Conservation (phyloP, 1,140 invertebrate species). For the Formica exsecta region DNA sequence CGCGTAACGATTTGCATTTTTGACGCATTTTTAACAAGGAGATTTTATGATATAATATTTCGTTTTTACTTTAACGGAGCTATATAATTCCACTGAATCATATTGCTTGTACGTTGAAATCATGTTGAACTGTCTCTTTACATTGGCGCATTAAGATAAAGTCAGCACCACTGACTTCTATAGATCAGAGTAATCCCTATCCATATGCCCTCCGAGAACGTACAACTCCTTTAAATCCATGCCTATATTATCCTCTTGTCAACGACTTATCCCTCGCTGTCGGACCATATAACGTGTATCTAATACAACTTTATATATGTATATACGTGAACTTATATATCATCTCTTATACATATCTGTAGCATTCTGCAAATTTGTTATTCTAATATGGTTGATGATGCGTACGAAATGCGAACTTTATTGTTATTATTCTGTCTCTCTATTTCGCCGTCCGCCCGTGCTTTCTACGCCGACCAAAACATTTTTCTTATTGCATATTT, state of each 20-base stretch:
- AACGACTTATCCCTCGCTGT: slow-evolving; percentile 11
- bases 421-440: slow-evolving; percentile 10
- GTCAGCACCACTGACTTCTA: background rate
- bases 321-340: slow-evolving; percentile 10
- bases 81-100: background rate
- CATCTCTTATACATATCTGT: slow-evolving; percentile 8
- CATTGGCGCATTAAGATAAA: slow-evolving; percentile 13
- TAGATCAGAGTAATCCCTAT: slow-evolving; percentile 26
- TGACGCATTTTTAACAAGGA: background rate
- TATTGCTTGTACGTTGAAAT: background rate
- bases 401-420: slow-evolving; percentile 24
- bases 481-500: slow-evolving; percentile 42
- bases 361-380: slow-evolving; percentile 49
- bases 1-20: background rate
- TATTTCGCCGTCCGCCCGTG: background rate
- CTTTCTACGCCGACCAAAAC: background rate
- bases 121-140: background rate
- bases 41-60: background rate
- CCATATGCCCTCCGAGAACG: slow-evolving; percentile 15
- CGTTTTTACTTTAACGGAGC: background rate
- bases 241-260: slow-evolving; percentile 35
- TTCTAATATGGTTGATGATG: slow-evolving; percentile 17
- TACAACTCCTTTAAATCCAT: slow-evolving; percentile 47
- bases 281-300: background rate
- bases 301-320: background rate